phyloP scores from a whole-genome alignment of 1,140 invertebrate genomes.

The Diorhabda sublineata region DNA sequence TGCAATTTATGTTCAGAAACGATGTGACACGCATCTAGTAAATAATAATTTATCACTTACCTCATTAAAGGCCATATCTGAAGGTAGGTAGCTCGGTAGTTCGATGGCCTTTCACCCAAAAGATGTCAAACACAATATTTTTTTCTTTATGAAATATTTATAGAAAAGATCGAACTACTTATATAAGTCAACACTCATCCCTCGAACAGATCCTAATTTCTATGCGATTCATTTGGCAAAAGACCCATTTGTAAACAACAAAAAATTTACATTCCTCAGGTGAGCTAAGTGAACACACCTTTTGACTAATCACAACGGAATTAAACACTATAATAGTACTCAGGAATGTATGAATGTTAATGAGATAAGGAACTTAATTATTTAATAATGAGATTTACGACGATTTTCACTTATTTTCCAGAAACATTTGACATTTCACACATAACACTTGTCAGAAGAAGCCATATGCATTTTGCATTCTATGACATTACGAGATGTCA shows the following conservation, averaged over 20 bases:
- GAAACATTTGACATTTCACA: background rate
- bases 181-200: slow-evolving; percentile 15
- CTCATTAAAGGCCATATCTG: slow-evolving; percentile 44
- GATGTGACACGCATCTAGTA: slow-evolving; percentile 10
- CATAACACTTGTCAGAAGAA: slow-evolving; percentile 2
- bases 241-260: slow-evolving; percentile 15
- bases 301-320: background rate
- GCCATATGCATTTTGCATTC: background rate
- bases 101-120: slow-evolving; percentile 36
- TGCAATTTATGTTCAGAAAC: background rate
- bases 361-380: background rate
- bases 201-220: slow-evolving; percentile 2
- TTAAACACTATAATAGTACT: background rate
- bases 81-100: slow-evolving; percentile 30
- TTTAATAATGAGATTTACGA: background rate
- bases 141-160: slow-evolving; percentile 14
- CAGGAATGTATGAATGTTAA: background rate
- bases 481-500: background rate
- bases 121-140: slow-evolving; percentile 19
- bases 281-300: slow-evolving; percentile 13
- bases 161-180: slow-evolving; percentile 7
- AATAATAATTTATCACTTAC: slow-evolving; percentile 27
- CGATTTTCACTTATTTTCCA: background rate
- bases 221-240: slow-evolving; percentile 13
- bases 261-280: slow-evolving; percentile 31